These are phyloP conservation scores for Tragelaphus imberbis DNA, from an alignment of 2,113 vertebrate species.

Conservation along the genomic window DNA sequence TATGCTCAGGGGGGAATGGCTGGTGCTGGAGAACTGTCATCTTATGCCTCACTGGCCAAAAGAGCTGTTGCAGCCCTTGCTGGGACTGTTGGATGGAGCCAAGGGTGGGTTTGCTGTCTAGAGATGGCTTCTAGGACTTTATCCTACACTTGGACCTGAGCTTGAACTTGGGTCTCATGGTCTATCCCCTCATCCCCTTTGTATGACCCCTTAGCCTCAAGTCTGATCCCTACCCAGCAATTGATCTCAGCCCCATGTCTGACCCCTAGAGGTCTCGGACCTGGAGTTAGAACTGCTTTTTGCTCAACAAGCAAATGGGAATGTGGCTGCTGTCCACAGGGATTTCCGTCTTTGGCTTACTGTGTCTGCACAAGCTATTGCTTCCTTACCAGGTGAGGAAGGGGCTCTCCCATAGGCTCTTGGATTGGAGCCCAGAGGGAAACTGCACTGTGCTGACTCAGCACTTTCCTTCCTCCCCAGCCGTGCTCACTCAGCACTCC, in stretches of 20 bases:
- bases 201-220: neutral
- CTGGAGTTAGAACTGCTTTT: neutral
- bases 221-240: neutral
- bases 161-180: neutral
- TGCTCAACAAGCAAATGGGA: neutral
- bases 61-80: slow-evolving; percentile 72
- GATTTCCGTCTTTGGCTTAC: slow-evolving; percentile 86
- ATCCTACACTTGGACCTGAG: neutral
- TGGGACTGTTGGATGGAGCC: slow-evolving; percentile 57
- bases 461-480: neutral
- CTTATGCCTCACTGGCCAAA: slow-evolving; percentile 81
- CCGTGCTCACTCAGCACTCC: slow-evolving; percentile 63
- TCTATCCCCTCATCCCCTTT: neutral
- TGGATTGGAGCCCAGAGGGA: neutral
- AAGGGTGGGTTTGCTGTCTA: slow-evolving; percentile 66
- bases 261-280: slow-evolving; percentile 29
- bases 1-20: slow-evolving; percentile 81
- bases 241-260: slow-evolving; percentile 36
- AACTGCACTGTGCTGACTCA: neutral
- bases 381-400: slow-evolving; percentile 82
- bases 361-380: slow-evolving; percentile 61
- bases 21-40: slow-evolving; percentile 87
- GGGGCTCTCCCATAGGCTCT: neutral
- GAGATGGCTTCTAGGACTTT: neutral
- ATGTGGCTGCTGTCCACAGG: slow-evolving; percentile 60